Base-by-base conservation (phyloP, 2,888 invertebrate species). In the Acronicta aceris region DNA sequence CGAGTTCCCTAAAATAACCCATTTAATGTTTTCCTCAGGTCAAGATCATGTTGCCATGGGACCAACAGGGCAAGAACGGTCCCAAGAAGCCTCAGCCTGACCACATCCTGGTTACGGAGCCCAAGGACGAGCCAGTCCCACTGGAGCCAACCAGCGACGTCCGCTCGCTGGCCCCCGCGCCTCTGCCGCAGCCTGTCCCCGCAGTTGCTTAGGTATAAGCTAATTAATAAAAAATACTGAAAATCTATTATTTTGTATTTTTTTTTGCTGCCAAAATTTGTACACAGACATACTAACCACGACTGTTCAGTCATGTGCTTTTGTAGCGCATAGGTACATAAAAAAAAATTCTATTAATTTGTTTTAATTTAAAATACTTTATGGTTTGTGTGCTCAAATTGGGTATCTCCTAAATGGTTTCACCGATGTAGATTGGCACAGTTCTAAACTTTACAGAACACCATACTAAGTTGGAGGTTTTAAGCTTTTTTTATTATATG, bases 21-120 rank as follows among this genome's bases (percentile, higher is more conserved):
- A 21, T 40, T 17, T 12, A 9, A n/a, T 49, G 25, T 59, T 36
- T 15, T 55, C 96, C 96, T 76, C 97, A 98, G 95, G 98, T 99
- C 1, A 99, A 99, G 95, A 99, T 99, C 93, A 99, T 99, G 99
- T 96, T 99, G 94, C 99, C 99, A 43, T 99, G 98, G 96, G 99
- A 99, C 95, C 97, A 98, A 67, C 97, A 97, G 89, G 99, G 99
- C 92, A 99, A 99, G 95, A 98, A 97, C 84, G 99, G 99, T 55
- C 99, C 99, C 74, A 99, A 99, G 96, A 97, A 97, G 90, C 99
- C 99, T 6, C 96, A 99, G 86, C 99, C 99, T 50, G 99, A 99
- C 93, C 98, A 99, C 92, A 99, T 99, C 76, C 97, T 97, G 82
- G 99, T 99, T 78, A 97, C 98, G 62, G 99, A 99, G 93, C 99